Base-by-base conservation (phyloP, 2,113 vertebrate species). In the Rhynchomys soricoides region DNA sequence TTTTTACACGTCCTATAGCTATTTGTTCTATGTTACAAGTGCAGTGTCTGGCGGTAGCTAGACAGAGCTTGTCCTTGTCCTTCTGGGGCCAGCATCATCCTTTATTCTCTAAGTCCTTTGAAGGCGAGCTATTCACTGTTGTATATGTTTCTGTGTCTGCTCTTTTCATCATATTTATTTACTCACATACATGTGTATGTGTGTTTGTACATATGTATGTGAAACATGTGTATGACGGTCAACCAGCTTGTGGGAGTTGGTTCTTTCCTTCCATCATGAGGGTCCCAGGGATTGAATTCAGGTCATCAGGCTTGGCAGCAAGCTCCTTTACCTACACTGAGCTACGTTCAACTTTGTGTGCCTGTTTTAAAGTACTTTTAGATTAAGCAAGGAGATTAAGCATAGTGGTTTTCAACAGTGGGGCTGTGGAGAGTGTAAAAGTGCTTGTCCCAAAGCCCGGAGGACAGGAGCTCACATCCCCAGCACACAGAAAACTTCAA, bases 331-430 rank as follows among this genome's bases (percentile, higher is more conserved):
- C 24, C 55, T 29, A 43, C 22, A 29, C 37, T 40, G 52, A 82
- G 21, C 37, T 16, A 17, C 16, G 55, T 40, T 40, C 7, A 24
- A 24, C 79, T 64, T 64, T 31, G 10, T 78, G 16, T 71, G 15
- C 40, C 21, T 86, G 21, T 93, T 78, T 95, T 82, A 92, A 89
- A 82, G 34, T 73, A 91, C 40, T n/a, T 78, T 83, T 95, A 91
- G 45, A 73, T 90, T 57, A 31, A 70, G 21, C 95, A 57, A 94
- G 26, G 48, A n/a, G 13, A 70, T 75, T 68, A 40, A 64, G 21
- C 78, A 26, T 55, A 93, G 37, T 78, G 31, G 34, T 57, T 7
- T 90, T 94, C 64, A 64, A 13, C 70, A 79, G 55, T 59, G 55
- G 34, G 6, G 22, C 37, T 40, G 34, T 55, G 34, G 37, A 59